Evolutionary conservation across 2,888 invertebrate genomes (phyloP), one percentile per base, ranked within the genome.

Genomic region (Nesidiocoris tenuis): DNA sequence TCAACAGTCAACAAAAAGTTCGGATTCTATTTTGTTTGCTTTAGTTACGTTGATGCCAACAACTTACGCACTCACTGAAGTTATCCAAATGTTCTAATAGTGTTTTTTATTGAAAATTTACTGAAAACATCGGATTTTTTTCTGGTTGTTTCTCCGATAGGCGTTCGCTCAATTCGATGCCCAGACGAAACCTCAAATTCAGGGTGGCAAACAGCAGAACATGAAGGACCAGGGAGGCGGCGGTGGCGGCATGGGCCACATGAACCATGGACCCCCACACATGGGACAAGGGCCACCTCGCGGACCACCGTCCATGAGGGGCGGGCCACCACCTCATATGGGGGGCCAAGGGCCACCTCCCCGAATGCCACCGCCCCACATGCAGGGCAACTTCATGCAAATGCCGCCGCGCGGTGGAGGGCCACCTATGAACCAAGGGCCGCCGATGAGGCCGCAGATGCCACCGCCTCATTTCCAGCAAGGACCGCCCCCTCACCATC

Each of bases 381-480:
- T 72, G 61, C 72, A 61, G 57, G 63, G 61, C 55, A 72, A 72
- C 55, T 72, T 61, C 61, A 72, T 72, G 72, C 67, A 72, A 12
- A 61, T 61, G 63, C 61, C 61, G 21, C 72, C 72, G 7, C 72
- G 61, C 17, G 1, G 75, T 54, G 39, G 39, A 21, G 25, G 72
- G 21, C 75, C 75, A 9, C 75, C 77, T 16, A 75, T 68, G 61
- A 79, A 78, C 75, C 77, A 74, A 75, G 78, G 78, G 64, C 77
- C 78, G 67, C 77, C 76, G 5, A 74, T 74, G 76, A 71, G 78
- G 16, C 80, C 78, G 57, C 77, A 77, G 55, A 64, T 65, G 61
- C 76, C 76, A 17, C 77, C 77, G 0, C 77, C 77, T 21, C 77
- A 77, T 54, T 77, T 75, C 71, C 77, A 75, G n/a, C 86, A 84